Conservation (phyloP, 2,113 vertebrate species). For the Mixornis gularis region DNA sequence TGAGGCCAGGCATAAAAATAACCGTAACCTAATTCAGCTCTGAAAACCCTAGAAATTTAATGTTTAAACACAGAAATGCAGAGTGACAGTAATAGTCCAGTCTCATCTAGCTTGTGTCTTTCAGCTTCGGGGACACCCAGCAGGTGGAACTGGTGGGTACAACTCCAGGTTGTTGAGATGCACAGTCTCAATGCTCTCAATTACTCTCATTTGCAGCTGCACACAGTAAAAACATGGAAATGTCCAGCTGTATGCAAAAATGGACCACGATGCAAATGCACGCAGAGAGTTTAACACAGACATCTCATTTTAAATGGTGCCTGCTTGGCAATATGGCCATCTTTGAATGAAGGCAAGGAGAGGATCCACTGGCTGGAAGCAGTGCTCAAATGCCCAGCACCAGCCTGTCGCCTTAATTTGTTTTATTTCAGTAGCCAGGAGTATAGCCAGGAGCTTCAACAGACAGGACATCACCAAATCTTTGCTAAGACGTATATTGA, state of each 20-base stretch:
- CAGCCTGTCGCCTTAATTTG: not conserved
- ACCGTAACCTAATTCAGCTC: not conserved
- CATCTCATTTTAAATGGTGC: not conserved
- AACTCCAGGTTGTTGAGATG: not conserved
- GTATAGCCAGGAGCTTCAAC: not conserved
- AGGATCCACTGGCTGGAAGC: not conserved
- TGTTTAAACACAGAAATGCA: not conserved
- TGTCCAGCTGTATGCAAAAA: not conserved
- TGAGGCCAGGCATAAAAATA: not conserved
- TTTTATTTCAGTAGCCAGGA: not conserved
- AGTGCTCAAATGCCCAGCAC: not conserved
- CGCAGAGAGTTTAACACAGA: not conserved
- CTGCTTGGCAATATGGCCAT: not conserved
- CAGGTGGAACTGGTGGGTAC: not conserved
- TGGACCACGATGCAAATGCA: not conserved
- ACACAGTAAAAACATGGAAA: not conserved
- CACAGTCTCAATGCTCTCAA: not conserved
- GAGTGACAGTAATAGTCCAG: not conserved
- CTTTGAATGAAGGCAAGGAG: not conserved
- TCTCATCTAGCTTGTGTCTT: not conserved
- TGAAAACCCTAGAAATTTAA: not conserved
- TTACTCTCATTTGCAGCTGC: not conserved
- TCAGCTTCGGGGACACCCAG: not conserved
- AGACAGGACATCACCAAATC: not conserved
- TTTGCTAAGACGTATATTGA: not conserved